These are phyloP conservation scores for Oophaga pumilio DNA, from an alignment of 2,113 vertebrate species.

Conservation along the genomic window DNA sequence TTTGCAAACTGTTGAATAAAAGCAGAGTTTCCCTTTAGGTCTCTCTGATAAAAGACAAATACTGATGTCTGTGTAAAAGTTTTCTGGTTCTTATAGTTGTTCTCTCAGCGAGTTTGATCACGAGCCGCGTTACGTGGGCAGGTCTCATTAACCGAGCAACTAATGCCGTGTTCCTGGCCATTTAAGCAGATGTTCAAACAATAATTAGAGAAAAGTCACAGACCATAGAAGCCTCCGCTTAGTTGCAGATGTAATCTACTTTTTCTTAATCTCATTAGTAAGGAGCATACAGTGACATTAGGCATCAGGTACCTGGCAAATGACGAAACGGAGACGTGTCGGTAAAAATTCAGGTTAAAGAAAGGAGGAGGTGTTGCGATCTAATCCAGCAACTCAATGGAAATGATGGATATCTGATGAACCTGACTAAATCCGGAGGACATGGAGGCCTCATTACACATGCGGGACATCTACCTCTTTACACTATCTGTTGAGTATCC, in stretches of 20 bases:
- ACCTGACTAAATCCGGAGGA: not conserved
- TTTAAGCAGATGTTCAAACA: conserved; percentile 30
- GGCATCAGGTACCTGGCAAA: conserved; percentile 1
- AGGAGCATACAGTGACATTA: conserved; percentile 11
- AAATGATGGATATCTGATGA: not conserved
- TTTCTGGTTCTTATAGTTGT: not conserved
- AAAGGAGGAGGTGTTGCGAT: not conserved
- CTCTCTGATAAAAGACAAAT: not conserved
- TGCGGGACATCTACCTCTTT: not conserved
- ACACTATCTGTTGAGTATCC: too few relatives aligned
- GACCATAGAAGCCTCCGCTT: not conserved
- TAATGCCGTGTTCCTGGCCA: not conserved
- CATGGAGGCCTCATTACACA: not conserved
- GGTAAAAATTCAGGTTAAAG: not conserved
- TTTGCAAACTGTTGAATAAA: not conserved
- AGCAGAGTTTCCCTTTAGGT: not conserved
- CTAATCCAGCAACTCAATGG: not conserved
- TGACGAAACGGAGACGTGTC: not conserved
- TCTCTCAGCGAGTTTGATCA: not conserved
- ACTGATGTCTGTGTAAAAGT: not conserved
- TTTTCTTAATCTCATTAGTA: conserved; percentile 25
- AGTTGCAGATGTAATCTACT: conserved; percentile 42
- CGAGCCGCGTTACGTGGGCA: not conserved
- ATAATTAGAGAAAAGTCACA: conserved; percentile 18
- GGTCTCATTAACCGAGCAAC: not conserved